Evolutionary conservation across 2,888 invertebrate genomes (phyloP).

Genomic region (Lasioglossum villosulum): DNA sequence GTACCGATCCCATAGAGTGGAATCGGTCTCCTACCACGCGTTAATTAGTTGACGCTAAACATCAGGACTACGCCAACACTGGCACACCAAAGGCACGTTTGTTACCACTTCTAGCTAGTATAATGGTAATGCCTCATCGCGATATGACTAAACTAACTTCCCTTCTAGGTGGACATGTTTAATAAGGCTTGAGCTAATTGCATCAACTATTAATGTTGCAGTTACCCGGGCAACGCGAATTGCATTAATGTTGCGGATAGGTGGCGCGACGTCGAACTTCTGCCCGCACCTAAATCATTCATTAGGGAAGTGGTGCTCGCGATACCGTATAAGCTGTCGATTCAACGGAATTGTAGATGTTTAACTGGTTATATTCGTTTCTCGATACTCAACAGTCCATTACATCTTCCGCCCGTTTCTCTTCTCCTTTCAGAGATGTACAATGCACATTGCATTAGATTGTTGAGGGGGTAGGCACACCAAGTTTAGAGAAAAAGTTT

Average conservation of each 20-base stretch:
- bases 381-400: background rate
- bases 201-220: slow-evolving; percentile 62
- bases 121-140: slow-evolving; percentile 27
- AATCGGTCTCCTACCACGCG: slow-evolving; percentile 45
- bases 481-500: no score
- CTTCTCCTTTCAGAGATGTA: background rate
- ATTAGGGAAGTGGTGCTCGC: slow-evolving; percentile 5
- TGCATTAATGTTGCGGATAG: slow-evolving; percentile 47
- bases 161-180: slow-evolving; percentile 46
- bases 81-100: background rate
- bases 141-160: slow-evolving; percentile 52
- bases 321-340: slow-evolving; percentile 8
- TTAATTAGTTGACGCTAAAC: slow-evolving; percentile 53
- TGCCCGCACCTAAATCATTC: slow-evolving; percentile 42
- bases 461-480: no score
- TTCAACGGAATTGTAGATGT: slow-evolving; percentile 1
- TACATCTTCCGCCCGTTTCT: background rate
- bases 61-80: slow-evolving; percentile 41
- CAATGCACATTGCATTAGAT: background rate
- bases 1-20: background rate
- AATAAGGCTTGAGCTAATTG: slow-evolving; percentile 57
- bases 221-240: slow-evolving; percentile 45
- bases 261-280: slow-evolving; percentile 29
- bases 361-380: slow-evolving; percentile 11
- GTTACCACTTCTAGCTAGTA: slow-evolving; percentile 4